Conservation (phyloP, 37 sponge, comb jelly and placozoan species). For the Oopsacas minuta region DNA sequence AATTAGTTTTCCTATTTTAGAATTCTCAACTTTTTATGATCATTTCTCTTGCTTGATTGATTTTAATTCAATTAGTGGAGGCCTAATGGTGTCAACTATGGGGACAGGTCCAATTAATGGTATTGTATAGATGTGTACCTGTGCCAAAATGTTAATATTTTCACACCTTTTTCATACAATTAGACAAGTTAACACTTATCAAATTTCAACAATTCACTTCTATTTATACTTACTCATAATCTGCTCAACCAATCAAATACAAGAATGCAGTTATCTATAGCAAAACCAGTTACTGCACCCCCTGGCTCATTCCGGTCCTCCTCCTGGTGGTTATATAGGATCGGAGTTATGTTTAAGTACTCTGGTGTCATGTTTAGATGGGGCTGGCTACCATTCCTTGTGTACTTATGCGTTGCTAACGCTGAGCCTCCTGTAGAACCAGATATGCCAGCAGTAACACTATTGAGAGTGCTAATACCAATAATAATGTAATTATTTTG, state of each 20-base stretch:
- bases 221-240: neutral
- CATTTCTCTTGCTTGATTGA: no score
- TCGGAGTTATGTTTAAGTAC: neutral
- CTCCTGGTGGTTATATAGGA: neutral
- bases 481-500: neutral
- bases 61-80: no score
- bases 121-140: no score
- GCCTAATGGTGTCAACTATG: no score
- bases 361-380: neutral
- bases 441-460: neutral
- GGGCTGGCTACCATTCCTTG: constrained; percentile 1
- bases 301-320: neutral
- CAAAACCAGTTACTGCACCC: neutral
- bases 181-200: no score
- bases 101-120: no score
- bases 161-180: neutral
- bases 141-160: no score
- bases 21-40: no score
- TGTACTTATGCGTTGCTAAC: neutral
- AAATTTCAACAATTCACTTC: neutral
- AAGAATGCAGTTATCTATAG: neutral
- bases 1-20: neutral
- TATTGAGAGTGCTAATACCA: neutral
- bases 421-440: neutral
- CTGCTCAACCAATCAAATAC: neutral